phyloP scores from a whole-genome alignment of 1,140 invertebrate species.

The Scylla paramamosain region DNA sequence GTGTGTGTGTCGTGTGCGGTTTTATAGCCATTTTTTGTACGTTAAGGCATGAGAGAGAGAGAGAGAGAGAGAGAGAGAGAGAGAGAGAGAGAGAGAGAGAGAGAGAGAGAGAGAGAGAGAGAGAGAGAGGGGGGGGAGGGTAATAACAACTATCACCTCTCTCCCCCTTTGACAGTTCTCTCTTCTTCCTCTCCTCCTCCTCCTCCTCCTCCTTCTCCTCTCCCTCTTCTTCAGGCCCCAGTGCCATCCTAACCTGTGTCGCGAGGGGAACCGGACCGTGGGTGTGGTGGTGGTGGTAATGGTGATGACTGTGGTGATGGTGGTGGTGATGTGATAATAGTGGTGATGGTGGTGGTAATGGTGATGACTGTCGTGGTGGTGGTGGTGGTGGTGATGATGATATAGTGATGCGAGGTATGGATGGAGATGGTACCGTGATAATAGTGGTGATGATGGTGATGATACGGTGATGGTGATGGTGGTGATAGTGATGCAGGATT shows the following conservation, averaged over 20 bases:
- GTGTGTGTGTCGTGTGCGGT: background rate
- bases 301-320: background rate
- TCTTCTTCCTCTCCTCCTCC: background rate
- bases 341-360: background rate
- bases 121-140: background rate
- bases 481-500: background rate
- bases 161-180: background rate
- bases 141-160: background rate
- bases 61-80: background rate
- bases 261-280: background rate
- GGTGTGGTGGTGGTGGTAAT: background rate
- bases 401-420: background rate
- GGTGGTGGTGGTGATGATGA: background rate
- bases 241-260: background rate
- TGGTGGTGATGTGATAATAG: background rate
- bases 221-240: background rate
- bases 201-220: background rate
- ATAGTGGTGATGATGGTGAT: too few relatives aligned
- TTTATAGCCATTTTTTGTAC: too few relatives aligned
- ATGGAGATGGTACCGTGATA: background rate
- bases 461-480: too few relatives aligned
- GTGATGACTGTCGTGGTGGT: background rate
- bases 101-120: conserved; percentile 1
- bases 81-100: background rate
- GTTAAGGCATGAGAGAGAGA: background rate